Percentiles rank a stretch among this genome's conserved stretches.
Conservation (phyloP, 2,113 vertebrate species). For the Carlito syrichta region DNA sequence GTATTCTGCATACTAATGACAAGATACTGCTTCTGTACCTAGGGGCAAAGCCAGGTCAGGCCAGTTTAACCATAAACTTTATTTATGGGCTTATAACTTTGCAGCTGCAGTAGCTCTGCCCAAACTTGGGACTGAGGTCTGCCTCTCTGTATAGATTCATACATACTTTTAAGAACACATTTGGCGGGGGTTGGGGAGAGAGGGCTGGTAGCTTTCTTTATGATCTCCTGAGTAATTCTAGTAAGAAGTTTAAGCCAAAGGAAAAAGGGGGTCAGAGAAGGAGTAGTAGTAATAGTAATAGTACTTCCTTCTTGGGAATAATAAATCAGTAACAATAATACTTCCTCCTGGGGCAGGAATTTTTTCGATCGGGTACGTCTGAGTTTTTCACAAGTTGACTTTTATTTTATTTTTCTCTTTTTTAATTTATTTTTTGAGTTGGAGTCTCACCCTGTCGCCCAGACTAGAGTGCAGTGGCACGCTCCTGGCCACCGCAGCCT, state of each 20-base stretch:
- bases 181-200: too few species aligned
- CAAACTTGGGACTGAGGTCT: not conserved
- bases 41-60: slow-evolving; percentile 82
- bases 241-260: not conserved
- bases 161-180: slow-evolving; percentile 37
- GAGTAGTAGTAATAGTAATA: not conserved
- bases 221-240: accelerated
- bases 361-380: not conserved
- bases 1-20: slow-evolving; percentile 85
- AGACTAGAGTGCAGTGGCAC: too few species aligned
- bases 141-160: slow-evolving; percentile 7
- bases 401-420: too few species aligned
- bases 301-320: not conserved
- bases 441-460: too few species aligned
- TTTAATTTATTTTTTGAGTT: too few species aligned
- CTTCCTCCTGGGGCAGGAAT: not conserved
- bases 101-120: slow-evolving; percentile 63
- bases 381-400: not conserved
- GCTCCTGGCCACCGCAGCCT: too few species aligned
- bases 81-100: slow-evolving; percentile 77
- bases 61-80: slow-evolving; percentile 78
- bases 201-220: not conserved
- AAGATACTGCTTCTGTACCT: slow-evolving; percentile 75
- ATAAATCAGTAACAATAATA: not conserved
- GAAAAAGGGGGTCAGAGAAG: not conserved